phyloP scores from a whole-genome alignment of 2,797 vertebrate species.

The Enteromius paludinosus region DNA sequence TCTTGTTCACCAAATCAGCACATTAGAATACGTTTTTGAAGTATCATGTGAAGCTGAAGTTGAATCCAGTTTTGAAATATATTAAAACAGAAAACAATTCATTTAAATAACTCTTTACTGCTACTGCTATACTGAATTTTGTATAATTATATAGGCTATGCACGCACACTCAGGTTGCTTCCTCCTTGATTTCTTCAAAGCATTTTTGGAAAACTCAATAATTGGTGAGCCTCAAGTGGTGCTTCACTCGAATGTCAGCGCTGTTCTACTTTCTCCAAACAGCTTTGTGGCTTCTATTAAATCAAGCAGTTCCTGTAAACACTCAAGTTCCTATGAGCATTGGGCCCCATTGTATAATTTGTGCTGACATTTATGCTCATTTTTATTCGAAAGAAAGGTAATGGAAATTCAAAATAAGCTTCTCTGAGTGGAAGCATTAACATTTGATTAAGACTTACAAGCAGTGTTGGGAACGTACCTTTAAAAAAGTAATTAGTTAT shows the following conservation, averaged over 20 bases:
- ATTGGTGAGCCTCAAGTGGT: slow-evolving; percentile 36
- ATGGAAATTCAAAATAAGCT: slow-evolving; percentile 15
- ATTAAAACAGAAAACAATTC: too few species aligned
- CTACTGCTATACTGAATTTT: neutral
- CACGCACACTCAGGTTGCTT: neutral
- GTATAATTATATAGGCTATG: neutral
- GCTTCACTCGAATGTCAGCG: slow-evolving; percentile 24
- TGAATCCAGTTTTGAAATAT: too few species aligned
- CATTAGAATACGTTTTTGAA: neutral
- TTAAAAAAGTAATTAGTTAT: too few species aligned
- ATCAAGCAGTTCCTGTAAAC: slow-evolving; percentile 21
- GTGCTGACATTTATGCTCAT: slow-evolving; percentile 44
- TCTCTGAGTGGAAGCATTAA: neutral
- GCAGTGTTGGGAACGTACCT: too few species aligned
- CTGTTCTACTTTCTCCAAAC: slow-evolving; percentile 16
- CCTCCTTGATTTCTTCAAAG: neutral
- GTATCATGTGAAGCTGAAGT: neutral
- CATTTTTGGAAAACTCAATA: slow-evolving; percentile 19
- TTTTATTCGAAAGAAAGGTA: slow-evolving; percentile 16
- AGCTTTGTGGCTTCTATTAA: slow-evolving; percentile 12
- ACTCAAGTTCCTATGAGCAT: slow-evolving; percentile 12
- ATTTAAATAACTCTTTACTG: neutral
- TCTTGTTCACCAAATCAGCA: neutral
- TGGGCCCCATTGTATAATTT: neutral
- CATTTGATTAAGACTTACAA: neutral